Evolutionary conservation across 92 coral and sea anemone species (phyloP).

Genomic region (Bergia sp.): DNA sequence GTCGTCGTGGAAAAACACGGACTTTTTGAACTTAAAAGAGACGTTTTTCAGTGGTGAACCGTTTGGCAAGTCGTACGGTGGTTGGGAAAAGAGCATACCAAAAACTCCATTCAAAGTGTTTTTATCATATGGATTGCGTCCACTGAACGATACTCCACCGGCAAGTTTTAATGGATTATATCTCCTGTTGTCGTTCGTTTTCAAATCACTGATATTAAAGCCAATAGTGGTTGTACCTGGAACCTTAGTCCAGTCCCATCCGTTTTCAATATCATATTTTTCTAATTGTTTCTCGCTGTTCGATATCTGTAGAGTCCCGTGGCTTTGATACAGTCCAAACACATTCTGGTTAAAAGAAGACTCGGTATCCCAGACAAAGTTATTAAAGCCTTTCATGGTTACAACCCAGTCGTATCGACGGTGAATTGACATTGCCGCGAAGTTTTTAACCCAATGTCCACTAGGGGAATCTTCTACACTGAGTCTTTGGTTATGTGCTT

Average conservation of each 20-base stretch:
- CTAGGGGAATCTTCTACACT: conserved; percentile 53
- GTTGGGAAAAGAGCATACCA: conserved; percentile 23
- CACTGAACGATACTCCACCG: conserved; percentile 19
- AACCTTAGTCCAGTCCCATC: too few relatives aligned
- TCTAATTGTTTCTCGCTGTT: conserved; percentile 70
- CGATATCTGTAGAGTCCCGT: conserved; percentile 68
- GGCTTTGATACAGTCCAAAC: too few relatives aligned
- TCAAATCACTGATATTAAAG: not conserved
- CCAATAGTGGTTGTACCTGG: conserved; percentile 27
- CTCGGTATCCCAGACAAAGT: conserved; percentile 64
- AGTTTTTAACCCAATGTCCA: conserved; percentile 57
- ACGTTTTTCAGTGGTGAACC: not conserved
- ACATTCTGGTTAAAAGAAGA: conserved; percentile 39
- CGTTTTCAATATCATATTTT: too few relatives aligned
- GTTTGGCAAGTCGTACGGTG: not conserved
- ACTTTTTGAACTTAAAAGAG: conserved; percentile 23
- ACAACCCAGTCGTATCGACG: too few relatives aligned
- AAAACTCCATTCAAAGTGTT: conserved; percentile 10
- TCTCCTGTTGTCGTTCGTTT: not conserved
- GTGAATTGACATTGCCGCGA: too few relatives aligned
- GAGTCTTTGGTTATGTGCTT: conserved; percentile 20
- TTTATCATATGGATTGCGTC: not conserved
- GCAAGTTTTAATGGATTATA: not conserved
- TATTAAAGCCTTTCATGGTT: conserved; percentile 64
- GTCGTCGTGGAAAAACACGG: not conserved